Percentiles rank a stretch among this genome's conserved stretches.
Evolutionary conservation across 2,113 vertebrate genomes (phyloP).

Genomic region (Perca flavescens): DNA sequence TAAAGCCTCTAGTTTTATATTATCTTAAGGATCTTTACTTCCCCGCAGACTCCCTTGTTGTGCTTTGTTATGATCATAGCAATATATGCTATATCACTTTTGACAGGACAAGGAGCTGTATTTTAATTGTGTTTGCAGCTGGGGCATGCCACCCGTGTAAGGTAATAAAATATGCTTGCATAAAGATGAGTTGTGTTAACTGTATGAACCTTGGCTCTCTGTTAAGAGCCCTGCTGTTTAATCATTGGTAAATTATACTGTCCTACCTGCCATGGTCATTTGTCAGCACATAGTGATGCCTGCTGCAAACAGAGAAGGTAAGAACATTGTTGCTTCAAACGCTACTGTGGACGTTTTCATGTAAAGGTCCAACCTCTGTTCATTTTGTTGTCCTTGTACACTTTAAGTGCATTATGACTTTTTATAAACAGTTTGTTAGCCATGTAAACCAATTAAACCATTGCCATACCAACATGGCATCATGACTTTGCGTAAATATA

Average conservation of each 20-base stretch:
- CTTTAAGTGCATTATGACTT: background rate
- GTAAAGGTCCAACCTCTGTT: background rate
- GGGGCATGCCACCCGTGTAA: slow-evolving; percentile 71
- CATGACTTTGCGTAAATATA: no score
- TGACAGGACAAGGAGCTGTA: slow-evolving; percentile 65
- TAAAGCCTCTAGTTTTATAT: slow-evolving; percentile 16
- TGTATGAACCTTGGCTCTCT: slow-evolving; percentile 70
- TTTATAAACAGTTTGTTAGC: background rate
- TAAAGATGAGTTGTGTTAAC: slow-evolving; percentile 81
- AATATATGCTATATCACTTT: slow-evolving; percentile 46
- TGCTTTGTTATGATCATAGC: slow-evolving; percentile 41
- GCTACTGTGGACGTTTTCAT: slow-evolving; percentile 24
- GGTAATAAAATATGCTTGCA: slow-evolving; percentile 77
- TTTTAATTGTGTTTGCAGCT: slow-evolving; percentile 64
- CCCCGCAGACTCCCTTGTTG: slow-evolving; percentile 15
- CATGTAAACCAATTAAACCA: background rate
- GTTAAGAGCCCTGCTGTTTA: slow-evolving; percentile 78
- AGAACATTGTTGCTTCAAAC: slow-evolving; percentile 41
- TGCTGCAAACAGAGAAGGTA: slow-evolving; percentile 50
- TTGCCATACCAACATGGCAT: background rate
- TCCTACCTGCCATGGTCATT: slow-evolving; percentile 68
- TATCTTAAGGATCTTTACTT: slow-evolving; percentile 7
- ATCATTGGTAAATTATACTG: slow-evolving; percentile 80
- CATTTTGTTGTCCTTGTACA: background rate
- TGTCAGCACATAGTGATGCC: slow-evolving; percentile 63